Evolutionary conservation across 2,888 invertebrate genomes (phyloP).

Genomic region (Pandemis corylana): DNA sequence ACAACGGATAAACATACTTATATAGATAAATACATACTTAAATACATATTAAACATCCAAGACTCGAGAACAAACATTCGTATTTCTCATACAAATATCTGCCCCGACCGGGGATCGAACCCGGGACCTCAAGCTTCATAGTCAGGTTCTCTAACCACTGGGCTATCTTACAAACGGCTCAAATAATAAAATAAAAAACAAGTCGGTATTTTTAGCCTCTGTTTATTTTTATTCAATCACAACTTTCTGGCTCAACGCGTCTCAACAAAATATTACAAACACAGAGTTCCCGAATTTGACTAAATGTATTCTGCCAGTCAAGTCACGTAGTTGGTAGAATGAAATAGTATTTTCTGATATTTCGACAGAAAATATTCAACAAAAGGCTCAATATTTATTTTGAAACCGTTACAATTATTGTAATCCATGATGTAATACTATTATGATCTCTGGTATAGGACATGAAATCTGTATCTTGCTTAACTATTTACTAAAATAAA

Average conservation of each 20-base stretch:
- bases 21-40: too few relatives aligned
- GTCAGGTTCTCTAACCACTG: too few relatives aligned
- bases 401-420: neutral
- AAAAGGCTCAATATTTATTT: conserved; percentile 1
- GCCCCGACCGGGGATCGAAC: too few relatives aligned
- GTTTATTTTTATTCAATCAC: conserved; percentile 21
- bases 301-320: conserved; percentile 7
- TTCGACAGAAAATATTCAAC: conserved; percentile 7
- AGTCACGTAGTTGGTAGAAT: conserved; percentile 20
- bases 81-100: too few relatives aligned
- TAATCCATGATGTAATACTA: conserved; percentile 1
- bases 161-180: too few relatives aligned
- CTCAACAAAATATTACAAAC: conserved; percentile 21
- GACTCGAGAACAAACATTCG: too few relatives aligned
- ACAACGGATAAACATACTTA: too few relatives aligned
- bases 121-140: too few relatives aligned
- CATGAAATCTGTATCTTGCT: too few relatives aligned
- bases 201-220: neutral
- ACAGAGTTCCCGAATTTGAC: conserved; percentile 13
- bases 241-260: conserved; percentile 17
- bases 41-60: too few relatives aligned
- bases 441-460: neutral
- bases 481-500: too few relatives aligned
- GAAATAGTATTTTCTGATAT: conserved; percentile 11
- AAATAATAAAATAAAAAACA: neutral